Base-by-base conservation (phyloP, 2,888 invertebrate species). In the Pachydiplax longipennis region DNA sequence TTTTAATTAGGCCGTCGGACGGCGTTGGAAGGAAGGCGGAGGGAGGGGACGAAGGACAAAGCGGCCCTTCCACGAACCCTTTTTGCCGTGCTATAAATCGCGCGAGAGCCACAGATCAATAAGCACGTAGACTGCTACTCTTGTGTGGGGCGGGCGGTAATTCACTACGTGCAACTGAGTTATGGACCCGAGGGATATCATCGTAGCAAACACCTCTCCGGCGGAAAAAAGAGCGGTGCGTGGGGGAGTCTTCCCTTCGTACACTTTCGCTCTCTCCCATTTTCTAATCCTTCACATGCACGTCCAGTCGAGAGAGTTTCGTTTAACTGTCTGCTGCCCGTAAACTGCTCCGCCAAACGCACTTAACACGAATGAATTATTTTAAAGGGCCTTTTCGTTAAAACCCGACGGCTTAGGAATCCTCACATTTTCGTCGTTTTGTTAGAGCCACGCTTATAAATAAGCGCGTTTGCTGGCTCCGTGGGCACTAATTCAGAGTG, bases 41-140 rank as follows among this genome's bases (percentile, higher is more conserved):
- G 48, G 25, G 25, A 53, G 15, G 25, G 31, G 82, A 13, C 10
- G 65, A 65, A 65, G 65, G 65, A 65, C 65, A 65, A 65, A 65
- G 65, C 65, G 22, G 82, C 25, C 48, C 48, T 15, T 53, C 80
- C 31, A 13, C 44, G 18, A 53, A 5, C 58, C 58, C 83, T 73
- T 22, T 37, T 61, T 61, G 58, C 58, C 58, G 83, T 61, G 87
- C 61, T 61, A 87, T 87, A 87, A 87, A 87, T 87, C 87, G 87
- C 31, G 37, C 35, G 83, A 83, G 83, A 87, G 87, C 87, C 65
- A 87, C 61, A 87, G 87, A 87, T 87, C 87, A 87, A 87, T 87
- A 87, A 87, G 87, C 87, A 87, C 87, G 87, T 61, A 87, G 87
- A 18, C 48, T 53, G 44, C 53, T 53, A 31, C 83, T 35, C 80